phyloP scores from a whole-genome alignment of 2,797 vertebrate species.

The Pelochelys cantorii region DNA sequence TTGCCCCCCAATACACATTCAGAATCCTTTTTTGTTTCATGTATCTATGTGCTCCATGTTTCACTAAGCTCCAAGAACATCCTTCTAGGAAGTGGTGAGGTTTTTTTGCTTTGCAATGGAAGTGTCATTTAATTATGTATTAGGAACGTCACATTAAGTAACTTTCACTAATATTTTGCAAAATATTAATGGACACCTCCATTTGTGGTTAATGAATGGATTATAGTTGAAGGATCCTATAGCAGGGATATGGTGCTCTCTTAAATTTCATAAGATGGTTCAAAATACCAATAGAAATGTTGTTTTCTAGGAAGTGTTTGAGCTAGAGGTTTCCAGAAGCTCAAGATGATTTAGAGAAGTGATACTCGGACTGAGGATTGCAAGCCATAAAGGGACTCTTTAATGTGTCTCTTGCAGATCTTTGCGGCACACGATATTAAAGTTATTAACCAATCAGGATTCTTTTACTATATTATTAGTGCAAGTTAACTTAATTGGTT shows the following conservation, averaged over 20 bases:
- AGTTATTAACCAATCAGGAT: not conserved
- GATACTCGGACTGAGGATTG: not conserved
- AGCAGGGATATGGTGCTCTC: not conserved
- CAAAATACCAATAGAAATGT: not conserved
- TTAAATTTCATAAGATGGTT: not conserved
- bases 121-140: not conserved
- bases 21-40: not conserved
- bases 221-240: not conserved
- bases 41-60: not conserved
- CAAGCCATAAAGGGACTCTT: not conserved
- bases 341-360: not conserved
- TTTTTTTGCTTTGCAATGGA: not conserved
- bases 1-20: not conserved
- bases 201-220: not conserved
- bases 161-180: not conserved
- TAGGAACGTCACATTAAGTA: not conserved
- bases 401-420: too few species aligned
- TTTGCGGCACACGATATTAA: not conserved
- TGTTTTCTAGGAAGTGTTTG: not conserved
- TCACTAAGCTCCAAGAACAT: not conserved
- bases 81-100: not conserved
- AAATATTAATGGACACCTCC: accelerated
- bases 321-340: not conserved
- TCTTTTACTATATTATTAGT: too few species aligned
- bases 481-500: not conserved